These are phyloP conservation scores for Onychostruthus taczanowskii DNA, from an alignment of 2,113 vertebrate genomes.

Conservation along the genomic window DNA sequence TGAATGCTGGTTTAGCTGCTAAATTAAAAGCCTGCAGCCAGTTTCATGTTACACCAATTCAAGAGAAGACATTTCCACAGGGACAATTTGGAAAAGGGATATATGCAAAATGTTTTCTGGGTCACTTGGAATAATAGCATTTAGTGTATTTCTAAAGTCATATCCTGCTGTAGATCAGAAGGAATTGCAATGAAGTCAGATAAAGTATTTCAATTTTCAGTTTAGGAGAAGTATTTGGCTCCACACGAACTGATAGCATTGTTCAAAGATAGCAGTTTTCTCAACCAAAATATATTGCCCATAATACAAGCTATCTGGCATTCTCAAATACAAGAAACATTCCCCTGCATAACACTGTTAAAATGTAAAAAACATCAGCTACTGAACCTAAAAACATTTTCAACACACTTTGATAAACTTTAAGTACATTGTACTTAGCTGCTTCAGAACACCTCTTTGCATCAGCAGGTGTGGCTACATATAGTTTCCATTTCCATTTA, in stretches of 20 bases:
- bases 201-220: neutral
- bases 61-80: neutral
- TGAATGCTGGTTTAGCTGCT: neutral
- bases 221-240: neutral
- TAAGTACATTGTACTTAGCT: slow-evolving; percentile 46
- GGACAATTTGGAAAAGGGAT: neutral
- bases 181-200: neutral
- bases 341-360: neutral
- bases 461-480: neutral
- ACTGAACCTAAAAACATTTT: slow-evolving; percentile 33
- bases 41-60: neutral
- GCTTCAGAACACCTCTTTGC: slow-evolving; percentile 26
- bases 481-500: neutral
- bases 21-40: neutral
- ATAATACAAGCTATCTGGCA: neutral
- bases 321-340: neutral
- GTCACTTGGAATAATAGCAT: neutral
- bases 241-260: neutral
- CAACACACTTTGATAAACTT: slow-evolving; percentile 24
- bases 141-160: neutral
- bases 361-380: slow-evolving; percentile 26
- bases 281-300: slow-evolving; percentile 4
- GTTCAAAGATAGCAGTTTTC: neutral
- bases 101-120: neutral
- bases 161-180: neutral